Percentiles rank a stretch among this genome's conserved stretches.
phyloP scores from a whole-genome alignment of 2,888 invertebrate genomes.

The Drosophila buzzatii region DNA sequence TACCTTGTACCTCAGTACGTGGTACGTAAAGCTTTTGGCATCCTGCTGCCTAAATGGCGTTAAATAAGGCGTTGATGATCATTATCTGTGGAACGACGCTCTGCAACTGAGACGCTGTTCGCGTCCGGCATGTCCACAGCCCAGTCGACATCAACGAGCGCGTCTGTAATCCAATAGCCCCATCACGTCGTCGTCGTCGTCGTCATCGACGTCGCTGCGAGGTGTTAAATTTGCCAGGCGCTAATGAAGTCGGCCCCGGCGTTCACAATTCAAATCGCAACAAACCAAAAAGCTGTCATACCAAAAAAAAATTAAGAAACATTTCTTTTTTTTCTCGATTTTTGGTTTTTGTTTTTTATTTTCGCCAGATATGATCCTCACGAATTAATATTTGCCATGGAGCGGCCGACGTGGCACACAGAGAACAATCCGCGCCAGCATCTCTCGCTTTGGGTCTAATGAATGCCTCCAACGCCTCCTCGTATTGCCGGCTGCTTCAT shows the following conservation, averaged over 20 bases:
- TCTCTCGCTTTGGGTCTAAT: slow-evolving; percentile 57
- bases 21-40: slow-evolving; percentile 37
- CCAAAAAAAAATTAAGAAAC: slow-evolving; percentile 34
- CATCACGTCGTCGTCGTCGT: slow-evolving; percentile 57
- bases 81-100: slow-evolving; percentile 63
- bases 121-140: slow-evolving; percentile 23
- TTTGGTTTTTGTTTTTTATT: not conserved
- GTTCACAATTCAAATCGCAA: slow-evolving; percentile 48
- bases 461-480: slow-evolving; percentile 68
- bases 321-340: slow-evolving; percentile 1
- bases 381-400: slow-evolving; percentile 71
- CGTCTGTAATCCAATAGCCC: slow-evolving; percentile 70
- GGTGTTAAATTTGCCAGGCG: slow-evolving; percentile 69
- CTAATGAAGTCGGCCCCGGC: slow-evolving; percentile 62
- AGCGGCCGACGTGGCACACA: slow-evolving; percentile 5
- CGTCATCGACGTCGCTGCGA: slow-evolving; percentile 39
- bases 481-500: slow-evolving; percentile 58
- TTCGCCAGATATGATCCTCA: slow-evolving; percentile 48
- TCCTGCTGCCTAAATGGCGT: slow-evolving; percentile 75
- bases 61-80: slow-evolving; percentile 78
- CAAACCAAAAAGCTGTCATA: slow-evolving; percentile 30
- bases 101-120: slow-evolving; percentile 23
- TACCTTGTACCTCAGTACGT: not conserved
- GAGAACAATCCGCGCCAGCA: slow-evolving; percentile 33
- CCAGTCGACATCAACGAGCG: slow-evolving; percentile 26